Evolutionary conservation across 2,113 vertebrate genomes (phyloP).

Genomic region (Megaceryle torquata): DNA sequence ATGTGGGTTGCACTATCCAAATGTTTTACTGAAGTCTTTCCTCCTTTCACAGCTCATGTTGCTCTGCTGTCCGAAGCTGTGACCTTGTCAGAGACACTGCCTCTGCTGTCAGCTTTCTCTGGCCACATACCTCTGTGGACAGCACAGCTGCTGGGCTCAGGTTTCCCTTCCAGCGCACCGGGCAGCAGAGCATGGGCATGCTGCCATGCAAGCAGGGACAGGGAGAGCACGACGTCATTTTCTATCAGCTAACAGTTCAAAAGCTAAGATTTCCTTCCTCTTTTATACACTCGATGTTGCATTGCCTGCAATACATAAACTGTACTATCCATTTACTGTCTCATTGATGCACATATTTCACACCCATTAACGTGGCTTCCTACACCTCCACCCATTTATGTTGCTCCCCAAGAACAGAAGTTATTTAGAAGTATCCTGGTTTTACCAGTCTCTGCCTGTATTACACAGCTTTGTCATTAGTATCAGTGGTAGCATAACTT

Average conservation of each 20-base stretch:
- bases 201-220: background rate
- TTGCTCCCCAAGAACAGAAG: background rate
- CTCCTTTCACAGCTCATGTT: background rate
- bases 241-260: background rate
- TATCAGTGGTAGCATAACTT: background rate
- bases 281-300: background rate
- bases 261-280: background rate
- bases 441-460: background rate
- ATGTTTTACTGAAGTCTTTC: background rate
- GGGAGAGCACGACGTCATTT: background rate
- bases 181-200: background rate
- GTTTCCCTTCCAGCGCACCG: fast-evolving
- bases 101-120: background rate
- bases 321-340: background rate
- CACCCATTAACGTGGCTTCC: background rate
- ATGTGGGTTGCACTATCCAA: background rate
- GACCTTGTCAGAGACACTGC: background rate
- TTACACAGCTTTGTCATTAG: background rate
- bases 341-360: fast-evolving
- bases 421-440: background rate
- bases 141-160: background rate
- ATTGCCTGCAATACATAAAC: too few species aligned
- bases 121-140: fast-evolving
- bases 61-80: background rate
- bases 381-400: fast-evolving